Percentiles rank a stretch among this genome's conserved stretches.
Conservation (phyloP, 2,797 vertebrate species). For the Columba guinea region DNA sequence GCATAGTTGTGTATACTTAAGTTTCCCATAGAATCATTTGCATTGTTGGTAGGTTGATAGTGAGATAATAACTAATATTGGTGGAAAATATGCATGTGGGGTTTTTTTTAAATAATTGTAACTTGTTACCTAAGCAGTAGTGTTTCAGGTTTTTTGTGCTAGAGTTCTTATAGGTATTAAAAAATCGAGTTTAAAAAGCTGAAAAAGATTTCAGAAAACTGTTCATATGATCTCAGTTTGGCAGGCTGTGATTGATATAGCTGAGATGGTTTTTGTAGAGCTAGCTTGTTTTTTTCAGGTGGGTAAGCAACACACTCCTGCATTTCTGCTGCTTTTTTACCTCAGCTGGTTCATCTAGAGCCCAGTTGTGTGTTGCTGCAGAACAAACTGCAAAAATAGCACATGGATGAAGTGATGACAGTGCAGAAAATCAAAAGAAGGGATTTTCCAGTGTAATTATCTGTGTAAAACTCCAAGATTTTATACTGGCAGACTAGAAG, state of each 20-base stretch:
- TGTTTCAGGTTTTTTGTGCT: neutral
- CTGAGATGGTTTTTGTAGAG: neutral
- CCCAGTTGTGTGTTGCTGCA: neutral
- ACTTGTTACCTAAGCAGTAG: neutral
- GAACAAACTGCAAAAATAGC: neutral
- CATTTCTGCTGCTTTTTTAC: neutral
- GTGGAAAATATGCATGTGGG: neutral
- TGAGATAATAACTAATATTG: neutral
- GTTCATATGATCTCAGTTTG: neutral
- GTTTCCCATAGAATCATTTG: neutral
- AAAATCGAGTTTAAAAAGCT: neutral
- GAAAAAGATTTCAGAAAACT: neutral
- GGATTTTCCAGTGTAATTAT: neutral
- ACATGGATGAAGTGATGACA: neutral
- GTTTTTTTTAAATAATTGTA: neutral
- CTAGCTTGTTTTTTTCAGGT: neutral
- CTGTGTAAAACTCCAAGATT: neutral
- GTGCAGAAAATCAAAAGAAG: accelerated
- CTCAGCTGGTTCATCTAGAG: neutral
- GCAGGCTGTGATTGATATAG: neutral
- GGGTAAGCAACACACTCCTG: neutral
- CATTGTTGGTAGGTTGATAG: neutral
- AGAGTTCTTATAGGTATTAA: neutral
- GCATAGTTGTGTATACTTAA: neutral
- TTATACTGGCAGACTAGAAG: accelerated